Evolutionary conservation across 2,888 invertebrate genomes (phyloP).

Genomic region (Didymodactylos carnosus): DNA sequence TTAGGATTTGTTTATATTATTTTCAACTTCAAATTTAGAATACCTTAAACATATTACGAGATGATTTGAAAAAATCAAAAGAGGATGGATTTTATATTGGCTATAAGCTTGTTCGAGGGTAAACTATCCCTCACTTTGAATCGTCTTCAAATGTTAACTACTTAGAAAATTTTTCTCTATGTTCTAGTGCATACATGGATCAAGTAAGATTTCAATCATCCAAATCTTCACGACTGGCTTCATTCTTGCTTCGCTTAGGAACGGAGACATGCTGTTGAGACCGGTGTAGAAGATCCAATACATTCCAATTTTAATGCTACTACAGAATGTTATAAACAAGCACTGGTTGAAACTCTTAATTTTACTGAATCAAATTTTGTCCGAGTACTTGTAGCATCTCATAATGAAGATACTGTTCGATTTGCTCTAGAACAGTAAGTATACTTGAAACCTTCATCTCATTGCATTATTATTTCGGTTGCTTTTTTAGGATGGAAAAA

Average conservation of each 20-base stretch:
- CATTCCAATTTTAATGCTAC: slow-evolving; percentile 76
- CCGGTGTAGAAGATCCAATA: slow-evolving; percentile 86
- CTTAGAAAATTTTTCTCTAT: too few relatives aligned
- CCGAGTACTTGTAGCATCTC: slow-evolving; percentile 88
- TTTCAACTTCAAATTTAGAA: slow-evolving; percentile 20
- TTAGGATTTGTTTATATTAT: neutral
- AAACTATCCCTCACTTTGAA: too few relatives aligned
- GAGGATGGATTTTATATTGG: slow-evolving; percentile 93
- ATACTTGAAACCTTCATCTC: neutral
- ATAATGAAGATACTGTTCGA: slow-evolving; percentile 92
- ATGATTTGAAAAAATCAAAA: slow-evolving; percentile 81
- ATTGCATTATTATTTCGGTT: neutral
- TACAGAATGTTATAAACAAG: slow-evolving; percentile 68
- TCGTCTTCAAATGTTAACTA: too few relatives aligned
- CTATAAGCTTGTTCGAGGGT: slow-evolving; percentile 85
- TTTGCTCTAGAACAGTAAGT: slow-evolving; percentile 67
- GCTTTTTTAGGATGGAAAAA: slow-evolving; percentile 58
- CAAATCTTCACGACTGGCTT: neutral
- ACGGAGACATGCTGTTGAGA: slow-evolving; percentile 62
- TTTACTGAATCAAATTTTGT: slow-evolving; percentile 26
- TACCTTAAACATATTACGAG: slow-evolving; percentile 50
- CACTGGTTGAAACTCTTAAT: slow-evolving; percentile 24
- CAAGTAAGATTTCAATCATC: too few relatives aligned
- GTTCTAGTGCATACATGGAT: slow-evolving; percentile 94
- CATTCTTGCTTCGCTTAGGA: slow-evolving; percentile 30